Conservation (phyloP, 2,888 invertebrate species). For the Tenodera sinensis region DNA sequence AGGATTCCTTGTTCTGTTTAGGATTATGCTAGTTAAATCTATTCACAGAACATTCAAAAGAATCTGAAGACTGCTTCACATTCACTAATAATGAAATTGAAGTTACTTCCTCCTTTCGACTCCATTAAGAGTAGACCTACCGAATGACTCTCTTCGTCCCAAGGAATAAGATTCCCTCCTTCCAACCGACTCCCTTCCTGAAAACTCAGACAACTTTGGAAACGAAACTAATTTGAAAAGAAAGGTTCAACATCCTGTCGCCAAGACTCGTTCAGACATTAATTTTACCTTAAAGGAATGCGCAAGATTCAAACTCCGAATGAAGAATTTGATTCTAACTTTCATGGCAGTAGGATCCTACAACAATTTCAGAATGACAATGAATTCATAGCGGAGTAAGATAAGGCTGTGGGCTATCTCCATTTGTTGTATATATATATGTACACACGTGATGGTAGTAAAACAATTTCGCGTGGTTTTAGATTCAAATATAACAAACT, state of each 20-base stretch:
- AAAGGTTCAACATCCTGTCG: not conserved
- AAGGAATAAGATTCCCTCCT: not conserved
- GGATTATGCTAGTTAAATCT: not conserved
- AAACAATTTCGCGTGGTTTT: too few species aligned
- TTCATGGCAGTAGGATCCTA: too few species aligned
- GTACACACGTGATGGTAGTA: too few species aligned
- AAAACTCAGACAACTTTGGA: not conserved
- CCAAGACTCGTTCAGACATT: not conserved
- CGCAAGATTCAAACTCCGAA: too few species aligned
- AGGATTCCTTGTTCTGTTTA: not conserved
- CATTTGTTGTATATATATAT: too few species aligned
- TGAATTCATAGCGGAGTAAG: too few species aligned
- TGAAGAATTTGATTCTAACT: too few species aligned
- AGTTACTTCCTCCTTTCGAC: not conserved
- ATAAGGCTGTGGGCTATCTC: too few species aligned
- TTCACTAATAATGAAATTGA: not conserved
- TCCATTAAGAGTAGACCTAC: not conserved
- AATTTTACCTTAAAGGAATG: too few species aligned
- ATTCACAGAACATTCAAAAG: not conserved
- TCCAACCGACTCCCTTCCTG: not conserved
- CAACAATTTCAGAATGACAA: too few species aligned
- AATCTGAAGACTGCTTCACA: not conserved
- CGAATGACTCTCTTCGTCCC: not conserved
- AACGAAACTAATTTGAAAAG: not conserved
- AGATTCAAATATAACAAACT: too few species aligned